Evolutionary conservation across 2,797 vertebrate genomes (phyloP).

Genomic region (Lophotriccus pileatus): DNA sequence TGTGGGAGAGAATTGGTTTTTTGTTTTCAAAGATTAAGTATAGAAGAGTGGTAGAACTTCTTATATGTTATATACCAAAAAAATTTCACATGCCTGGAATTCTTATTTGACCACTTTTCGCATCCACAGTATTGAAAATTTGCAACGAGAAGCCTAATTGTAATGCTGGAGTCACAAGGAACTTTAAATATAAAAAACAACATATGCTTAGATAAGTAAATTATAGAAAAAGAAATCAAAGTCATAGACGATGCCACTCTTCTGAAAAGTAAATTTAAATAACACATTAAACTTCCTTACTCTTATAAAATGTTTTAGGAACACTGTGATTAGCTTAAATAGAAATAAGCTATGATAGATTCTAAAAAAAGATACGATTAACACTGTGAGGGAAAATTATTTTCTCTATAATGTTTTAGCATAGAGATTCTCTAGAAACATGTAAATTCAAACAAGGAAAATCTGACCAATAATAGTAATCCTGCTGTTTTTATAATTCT

Average conservation of each 20-base stretch:
- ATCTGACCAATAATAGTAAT: background rate
- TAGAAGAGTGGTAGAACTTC: background rate
- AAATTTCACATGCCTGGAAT: background rate
- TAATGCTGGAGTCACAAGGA: background rate
- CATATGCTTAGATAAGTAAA: background rate
- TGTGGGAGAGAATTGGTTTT: fast-evolving
- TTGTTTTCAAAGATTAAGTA: background rate
- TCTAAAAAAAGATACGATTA: background rate
- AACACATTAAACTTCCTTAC: background rate
- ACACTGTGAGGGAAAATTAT: background rate
- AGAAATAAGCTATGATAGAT: background rate
- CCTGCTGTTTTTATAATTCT: background rate
- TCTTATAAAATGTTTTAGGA: background rate
- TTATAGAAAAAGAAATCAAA: background rate
- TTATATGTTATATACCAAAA: background rate
- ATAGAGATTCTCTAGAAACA: background rate
- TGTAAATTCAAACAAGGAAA: background rate
- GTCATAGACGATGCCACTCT: background rate
- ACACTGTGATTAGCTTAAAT: background rate
- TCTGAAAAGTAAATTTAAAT: background rate
- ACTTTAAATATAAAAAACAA: background rate
- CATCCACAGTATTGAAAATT: background rate
- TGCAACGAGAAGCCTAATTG: background rate
- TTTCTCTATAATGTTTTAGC: background rate
- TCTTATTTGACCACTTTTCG: conserved; percentile 22